Evolutionary conservation across 1,140 invertebrate species (phyloP), one percentile per base, ranked within the genome.

Genomic region (Streblospio benedicti): DNA sequence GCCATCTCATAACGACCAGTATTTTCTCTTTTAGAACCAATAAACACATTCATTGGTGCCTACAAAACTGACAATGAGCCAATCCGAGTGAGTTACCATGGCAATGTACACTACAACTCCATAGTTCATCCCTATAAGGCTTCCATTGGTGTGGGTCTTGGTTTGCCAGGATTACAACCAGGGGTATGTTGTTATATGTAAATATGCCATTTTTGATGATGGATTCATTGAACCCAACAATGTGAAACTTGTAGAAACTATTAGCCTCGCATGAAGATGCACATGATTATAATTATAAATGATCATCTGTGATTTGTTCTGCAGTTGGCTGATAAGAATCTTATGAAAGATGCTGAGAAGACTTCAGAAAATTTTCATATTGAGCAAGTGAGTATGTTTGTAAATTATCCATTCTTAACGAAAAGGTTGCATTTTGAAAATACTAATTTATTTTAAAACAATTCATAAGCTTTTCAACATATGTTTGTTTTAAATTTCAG

Each of bases 101-200:
- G 88, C 67, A 87, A 86, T 69, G 85, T 86, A 52, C 92, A 95
- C 79, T 95, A 95, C 71, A 94, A 95, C 78, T 91, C 88, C 50
- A 85, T 95, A 62, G 84, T 92, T 45, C 87, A 94, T 79, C 92
- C 92, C 1, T 89, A 86, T 63, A 90, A 89, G 76, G 76, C 81
- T 27, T 79, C 88, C 12, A 84, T 93, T 54, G 89, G 90, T 32
- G 87, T 91, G 45, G 90, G 90, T 20, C 80, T 93, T 35, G 92
- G 91, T 28, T 81, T 95, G 67, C 91, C 91, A 62, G 85, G 86
- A 59, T 87, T 86, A 68, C 85, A 88, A 70, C 89, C 91, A 55
- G 88, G 90, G 66, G 71, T 81, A 67, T 71, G 69, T 58, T 62
- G n/a, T 9, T 51, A 14, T 6, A 9, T n/a, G 51, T 12, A 51